Percentiles rank a stretch among this genome's conserved stretches.
These are phyloP conservation scores for Epinephelus moara DNA, from an alignment of 2,113 vertebrate genomes.

Conservation along the genomic window DNA sequence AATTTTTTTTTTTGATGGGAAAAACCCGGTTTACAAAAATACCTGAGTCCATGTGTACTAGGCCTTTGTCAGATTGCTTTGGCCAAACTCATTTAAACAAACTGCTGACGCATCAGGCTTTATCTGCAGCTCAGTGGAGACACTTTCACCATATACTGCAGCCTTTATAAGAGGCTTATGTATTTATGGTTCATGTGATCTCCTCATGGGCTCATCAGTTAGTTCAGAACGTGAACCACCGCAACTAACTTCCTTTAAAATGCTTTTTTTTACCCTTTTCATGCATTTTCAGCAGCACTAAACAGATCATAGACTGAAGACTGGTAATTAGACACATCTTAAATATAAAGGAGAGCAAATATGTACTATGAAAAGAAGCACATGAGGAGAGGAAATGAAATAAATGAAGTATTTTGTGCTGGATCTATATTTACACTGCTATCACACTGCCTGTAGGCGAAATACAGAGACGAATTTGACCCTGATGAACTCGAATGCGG, in stretches of 20 bases:
- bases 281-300: not conserved
- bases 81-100: slow-evolving; percentile 27
- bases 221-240: not conserved
- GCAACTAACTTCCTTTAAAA: slow-evolving; percentile 8
- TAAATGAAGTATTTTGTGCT: slow-evolving; percentile 11
- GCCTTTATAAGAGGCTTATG: slow-evolving; percentile 60
- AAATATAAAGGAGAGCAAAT: not conserved
- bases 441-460: slow-evolving; percentile 51
- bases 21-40: no score
- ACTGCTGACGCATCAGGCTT: slow-evolving; percentile 49
- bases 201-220: slow-evolving; percentile 22
- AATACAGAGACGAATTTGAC: not conserved
- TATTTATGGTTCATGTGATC: slow-evolving; percentile 43
- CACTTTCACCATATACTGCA: slow-evolving; percentile 30
- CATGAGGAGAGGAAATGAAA: slow-evolving; percentile 1
- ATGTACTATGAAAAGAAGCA: not conserved
- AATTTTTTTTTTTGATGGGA: no score
- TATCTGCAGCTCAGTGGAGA: slow-evolving; percentile 17
- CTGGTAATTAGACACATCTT: not conserved
- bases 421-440: slow-evolving; percentile 61
- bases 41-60: no score
- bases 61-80: not conserved
- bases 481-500: slow-evolving; percentile 39
- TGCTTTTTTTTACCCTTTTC: not conserved
- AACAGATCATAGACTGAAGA: not conserved